Percentiles rank a stretch among this genome's conserved stretches.
Evolutionary conservation across 2,888 invertebrate species (phyloP).

Genomic region (Drosophila tripunctata): DNA sequence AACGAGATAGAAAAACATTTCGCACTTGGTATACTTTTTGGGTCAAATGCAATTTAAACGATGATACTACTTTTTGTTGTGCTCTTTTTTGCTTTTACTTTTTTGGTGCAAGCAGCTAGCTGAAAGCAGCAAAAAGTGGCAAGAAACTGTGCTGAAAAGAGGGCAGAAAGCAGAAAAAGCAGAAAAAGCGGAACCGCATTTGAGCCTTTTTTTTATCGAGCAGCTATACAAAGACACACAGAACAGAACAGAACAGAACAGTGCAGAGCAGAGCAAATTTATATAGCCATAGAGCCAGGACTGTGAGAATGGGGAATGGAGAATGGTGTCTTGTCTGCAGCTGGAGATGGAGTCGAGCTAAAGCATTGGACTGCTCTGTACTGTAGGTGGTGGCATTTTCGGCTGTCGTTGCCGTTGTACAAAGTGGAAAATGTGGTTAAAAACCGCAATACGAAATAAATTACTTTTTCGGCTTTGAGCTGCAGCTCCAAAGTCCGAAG

Average conservation of each 20-base stretch:
- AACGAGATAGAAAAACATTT: slow-evolving; percentile 59
- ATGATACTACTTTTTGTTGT: slow-evolving; percentile 29
- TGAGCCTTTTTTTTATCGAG: slow-evolving; percentile 77
- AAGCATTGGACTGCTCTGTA: not conserved
- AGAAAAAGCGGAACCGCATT: slow-evolving; percentile 74
- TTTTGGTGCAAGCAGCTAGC: slow-evolving; percentile 40
- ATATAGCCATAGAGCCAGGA: slow-evolving; percentile 48
- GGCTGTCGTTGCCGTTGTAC: slow-evolving; percentile 76
- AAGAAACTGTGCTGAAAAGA: slow-evolving; percentile 70
- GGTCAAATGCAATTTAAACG: slow-evolving; percentile 65
- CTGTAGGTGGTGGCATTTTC: slow-evolving; percentile 41
- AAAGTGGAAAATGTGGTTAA: slow-evolving; percentile 79
- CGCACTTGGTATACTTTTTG: slow-evolving; percentile 55
- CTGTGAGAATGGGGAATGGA: slow-evolving; percentile 32
- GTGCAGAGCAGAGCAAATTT: slow-evolving; percentile 63
- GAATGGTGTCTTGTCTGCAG: too few species aligned
- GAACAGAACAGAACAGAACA: slow-evolving; percentile 6
- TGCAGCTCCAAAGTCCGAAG: slow-evolving; percentile 69
- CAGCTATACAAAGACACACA: slow-evolving; percentile 44
- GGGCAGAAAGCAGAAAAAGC: slow-evolving; percentile 58
- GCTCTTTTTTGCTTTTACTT: not conserved
- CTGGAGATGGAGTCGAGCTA: not conserved
- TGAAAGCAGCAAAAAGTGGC: slow-evolving; percentile 58
- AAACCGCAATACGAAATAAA: slow-evolving; percentile 79
- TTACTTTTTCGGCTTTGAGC: slow-evolving; percentile 78